Percentiles rank a stretch among this genome's conserved stretches.
phyloP scores from a whole-genome alignment of 2,113 vertebrate genomes.

The Erythrolamprus reginae region DNA sequence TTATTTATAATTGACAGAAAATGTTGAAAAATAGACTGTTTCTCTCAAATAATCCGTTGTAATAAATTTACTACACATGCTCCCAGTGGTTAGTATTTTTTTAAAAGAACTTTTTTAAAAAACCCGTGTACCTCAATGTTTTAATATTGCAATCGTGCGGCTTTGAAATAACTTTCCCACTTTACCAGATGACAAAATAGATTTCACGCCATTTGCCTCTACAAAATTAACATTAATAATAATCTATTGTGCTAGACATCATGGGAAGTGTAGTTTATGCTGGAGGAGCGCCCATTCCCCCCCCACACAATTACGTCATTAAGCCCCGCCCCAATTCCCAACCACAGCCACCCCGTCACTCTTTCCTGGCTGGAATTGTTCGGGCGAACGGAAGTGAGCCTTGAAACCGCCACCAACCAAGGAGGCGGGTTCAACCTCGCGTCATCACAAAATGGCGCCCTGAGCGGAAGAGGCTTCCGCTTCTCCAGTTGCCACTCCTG shows the following conservation, averaged over 20 bases:
- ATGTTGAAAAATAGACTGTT: neutral
- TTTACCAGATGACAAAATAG: neutral
- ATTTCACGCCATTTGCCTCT: too few relatives aligned
- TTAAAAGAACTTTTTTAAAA: neutral
- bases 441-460: slow-evolving; percentile 51
- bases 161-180: neutral
- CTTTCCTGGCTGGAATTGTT: neutral
- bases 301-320: neutral
- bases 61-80: neutral
- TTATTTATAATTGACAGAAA: neutral
- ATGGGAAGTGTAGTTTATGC: neutral
- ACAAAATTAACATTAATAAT: too few relatives aligned
- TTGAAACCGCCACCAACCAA: neutral
- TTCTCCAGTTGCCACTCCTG: neutral
- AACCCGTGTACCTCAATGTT: neutral
- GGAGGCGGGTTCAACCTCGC: neutral
- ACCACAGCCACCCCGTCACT: neutral
- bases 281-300: neutral
- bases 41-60: neutral
- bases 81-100: neutral
- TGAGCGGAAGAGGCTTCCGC: slow-evolving; percentile 12
- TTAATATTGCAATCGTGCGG: neutral
- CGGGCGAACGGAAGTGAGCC: slow-evolving; percentile 15
- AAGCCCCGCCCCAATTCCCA: neutral
- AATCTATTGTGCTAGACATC: fast-evolving